These are phyloP conservation scores for Uropsilus gracilis DNA, from an alignment of 2,113 vertebrate genomes.

Conservation along the genomic window DNA sequence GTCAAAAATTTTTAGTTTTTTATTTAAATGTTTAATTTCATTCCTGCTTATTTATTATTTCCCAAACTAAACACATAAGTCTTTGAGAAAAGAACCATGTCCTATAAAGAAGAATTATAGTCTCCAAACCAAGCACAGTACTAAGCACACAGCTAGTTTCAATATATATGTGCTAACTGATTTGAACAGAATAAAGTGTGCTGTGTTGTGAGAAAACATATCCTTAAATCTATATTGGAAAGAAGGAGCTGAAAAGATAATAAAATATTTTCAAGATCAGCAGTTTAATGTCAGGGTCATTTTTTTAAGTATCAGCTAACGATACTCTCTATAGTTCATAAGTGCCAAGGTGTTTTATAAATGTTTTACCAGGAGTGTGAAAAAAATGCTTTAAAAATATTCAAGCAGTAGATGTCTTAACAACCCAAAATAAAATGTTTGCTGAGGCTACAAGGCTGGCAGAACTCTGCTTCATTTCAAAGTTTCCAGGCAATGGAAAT, in stretches of 20 bases:
- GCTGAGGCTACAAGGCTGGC: slow-evolving; percentile 71
- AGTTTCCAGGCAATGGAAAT: slow-evolving; percentile 75
- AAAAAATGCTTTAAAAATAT: slow-evolving; percentile 68
- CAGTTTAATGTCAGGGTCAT: slow-evolving; percentile 28
- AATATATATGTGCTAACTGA: neutral
- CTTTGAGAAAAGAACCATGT: slow-evolving; percentile 22
- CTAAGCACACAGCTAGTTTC: slow-evolving; percentile 12
- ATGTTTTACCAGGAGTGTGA: slow-evolving; percentile 63
- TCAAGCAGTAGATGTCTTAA: slow-evolving; percentile 66
- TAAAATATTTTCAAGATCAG: slow-evolving; percentile 58
- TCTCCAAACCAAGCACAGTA: neutral
- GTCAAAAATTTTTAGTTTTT: slow-evolving; percentile 23
- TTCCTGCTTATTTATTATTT: slow-evolving; percentile 40
- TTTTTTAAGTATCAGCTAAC: slow-evolving; percentile 55
- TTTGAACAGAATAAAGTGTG: neutral
- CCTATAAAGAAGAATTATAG: slow-evolving; percentile 38
- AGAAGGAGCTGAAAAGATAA: slow-evolving; percentile 54
- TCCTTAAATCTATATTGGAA: slow-evolving; percentile 20
- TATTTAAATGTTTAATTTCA: neutral
- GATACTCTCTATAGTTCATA: slow-evolving; percentile 42
- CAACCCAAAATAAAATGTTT: slow-evolving; percentile 73
- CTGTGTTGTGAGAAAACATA: slow-evolving; percentile 20
- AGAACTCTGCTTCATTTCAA: slow-evolving; percentile 75
- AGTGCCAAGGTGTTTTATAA: slow-evolving; percentile 64
- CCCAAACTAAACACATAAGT: slow-evolving; percentile 31